Conservation (phyloP, 2,113 vertebrate genomes). For the Urocolius indicus region DNA sequence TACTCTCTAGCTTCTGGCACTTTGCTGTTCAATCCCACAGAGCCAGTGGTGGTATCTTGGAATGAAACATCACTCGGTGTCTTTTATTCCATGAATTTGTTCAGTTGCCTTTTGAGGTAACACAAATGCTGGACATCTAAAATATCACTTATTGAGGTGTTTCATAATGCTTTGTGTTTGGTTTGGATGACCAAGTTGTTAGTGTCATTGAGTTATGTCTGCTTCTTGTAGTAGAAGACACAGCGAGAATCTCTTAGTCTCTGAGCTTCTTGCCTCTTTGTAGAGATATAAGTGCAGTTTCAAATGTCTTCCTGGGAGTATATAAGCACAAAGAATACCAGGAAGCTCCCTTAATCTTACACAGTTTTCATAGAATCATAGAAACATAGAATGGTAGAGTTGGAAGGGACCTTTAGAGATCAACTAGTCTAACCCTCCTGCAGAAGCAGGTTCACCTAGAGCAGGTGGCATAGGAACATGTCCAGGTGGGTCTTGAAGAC, state of each 20-base stretch:
- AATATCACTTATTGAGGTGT: neutral
- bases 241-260: neutral
- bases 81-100: neutral
- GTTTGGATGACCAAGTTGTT: neutral
- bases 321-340: neutral
- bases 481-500: too few species aligned
- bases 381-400: too few species aligned
- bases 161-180: neutral
- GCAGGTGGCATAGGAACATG: too few species aligned
- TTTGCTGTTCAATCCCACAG: neutral
- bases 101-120: neutral
- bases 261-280: neutral
- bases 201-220: neutral
- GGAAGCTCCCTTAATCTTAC: neutral
- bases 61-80: neutral
- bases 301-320: neutral
- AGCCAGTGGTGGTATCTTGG: neutral
- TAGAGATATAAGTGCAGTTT: neutral
- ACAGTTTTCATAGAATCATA: too few species aligned
- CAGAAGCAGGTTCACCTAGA: too few species aligned
- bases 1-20: neutral
- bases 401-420: too few species aligned
- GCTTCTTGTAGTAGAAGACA: neutral
- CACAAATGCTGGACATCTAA: neutral
- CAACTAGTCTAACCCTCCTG: too few species aligned